Evolutionary conservation across 2,113 vertebrate species (phyloP).

Genomic region (Lepus europaeus): DNA sequence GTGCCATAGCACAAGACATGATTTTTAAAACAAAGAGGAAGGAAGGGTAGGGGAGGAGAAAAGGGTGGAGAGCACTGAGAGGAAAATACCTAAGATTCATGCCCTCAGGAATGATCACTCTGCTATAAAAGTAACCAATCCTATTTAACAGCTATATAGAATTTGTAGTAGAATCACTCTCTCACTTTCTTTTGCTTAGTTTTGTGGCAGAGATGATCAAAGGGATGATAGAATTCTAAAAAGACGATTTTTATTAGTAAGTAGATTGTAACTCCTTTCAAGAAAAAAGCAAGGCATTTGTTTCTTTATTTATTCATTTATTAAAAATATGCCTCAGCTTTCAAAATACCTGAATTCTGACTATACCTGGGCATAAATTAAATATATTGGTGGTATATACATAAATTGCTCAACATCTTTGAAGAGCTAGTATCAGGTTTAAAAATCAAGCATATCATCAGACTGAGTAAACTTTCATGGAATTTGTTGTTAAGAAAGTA

Average conservation of each 20-base stretch:
- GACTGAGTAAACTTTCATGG: neutral
- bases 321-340: neutral
- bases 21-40: neutral
- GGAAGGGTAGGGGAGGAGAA: neutral
- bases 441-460: neutral
- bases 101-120: neutral
- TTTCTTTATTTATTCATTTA: neutral
- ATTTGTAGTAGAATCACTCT: slow-evolving; percentile 6
- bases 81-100: neutral
- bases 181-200: neutral
- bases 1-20: neutral
- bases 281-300: neutral
- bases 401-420: slow-evolving; percentile 30
- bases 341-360: neutral
- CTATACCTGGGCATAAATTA: neutral
- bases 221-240: neutral
- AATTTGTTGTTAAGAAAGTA: slow-evolving; percentile 7
- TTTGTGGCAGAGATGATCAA: neutral
- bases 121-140: neutral
- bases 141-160: neutral
- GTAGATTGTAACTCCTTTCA: neutral
- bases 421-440: neutral
- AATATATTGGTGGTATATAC: neutral
- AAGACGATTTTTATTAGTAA: neutral
- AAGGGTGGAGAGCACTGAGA: neutral